phyloP scores from a whole-genome alignment of 2,113 vertebrate species.

The Petaurus breviceps region DNA sequence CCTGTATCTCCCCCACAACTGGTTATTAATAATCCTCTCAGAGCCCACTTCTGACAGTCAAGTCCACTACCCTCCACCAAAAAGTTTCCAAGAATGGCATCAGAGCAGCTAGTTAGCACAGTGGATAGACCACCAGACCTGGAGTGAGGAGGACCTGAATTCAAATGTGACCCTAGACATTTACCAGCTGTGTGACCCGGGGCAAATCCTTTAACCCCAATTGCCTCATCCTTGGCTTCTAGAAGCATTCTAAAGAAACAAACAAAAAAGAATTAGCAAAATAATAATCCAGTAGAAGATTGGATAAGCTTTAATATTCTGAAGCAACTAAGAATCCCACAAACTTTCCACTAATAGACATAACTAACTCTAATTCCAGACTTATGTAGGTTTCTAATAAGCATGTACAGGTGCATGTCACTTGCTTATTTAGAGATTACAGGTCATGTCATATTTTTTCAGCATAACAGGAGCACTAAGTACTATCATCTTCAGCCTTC shows the following conservation, averaged over 20 bases:
- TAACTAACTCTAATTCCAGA: neutral
- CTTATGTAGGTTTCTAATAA: neutral
- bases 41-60: too few relatives aligned
- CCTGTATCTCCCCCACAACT: too few relatives aligned
- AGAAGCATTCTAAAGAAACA: slow-evolving; percentile 26
- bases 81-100: too few relatives aligned
- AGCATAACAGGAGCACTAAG: neutral
- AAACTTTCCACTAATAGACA: neutral
- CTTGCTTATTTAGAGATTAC: neutral
- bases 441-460: neutral
- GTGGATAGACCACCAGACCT: too few relatives aligned
- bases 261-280: slow-evolving; percentile 13
- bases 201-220: too few relatives aligned
- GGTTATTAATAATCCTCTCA: too few relatives aligned
- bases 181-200: too few relatives aligned
- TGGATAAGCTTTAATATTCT: neutral
- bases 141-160: too few relatives aligned
- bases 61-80: too few relatives aligned
- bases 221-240: neutral
- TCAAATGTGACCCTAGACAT: too few relatives aligned
- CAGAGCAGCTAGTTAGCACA: too few relatives aligned
- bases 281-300: slow-evolving; percentile 19
- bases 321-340: neutral
- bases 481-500: too few relatives aligned
- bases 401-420: neutral